These are phyloP conservation scores for Gari tellinella DNA, from an alignment of 2,888 invertebrate genomes.

Conservation along the genomic window DNA sequence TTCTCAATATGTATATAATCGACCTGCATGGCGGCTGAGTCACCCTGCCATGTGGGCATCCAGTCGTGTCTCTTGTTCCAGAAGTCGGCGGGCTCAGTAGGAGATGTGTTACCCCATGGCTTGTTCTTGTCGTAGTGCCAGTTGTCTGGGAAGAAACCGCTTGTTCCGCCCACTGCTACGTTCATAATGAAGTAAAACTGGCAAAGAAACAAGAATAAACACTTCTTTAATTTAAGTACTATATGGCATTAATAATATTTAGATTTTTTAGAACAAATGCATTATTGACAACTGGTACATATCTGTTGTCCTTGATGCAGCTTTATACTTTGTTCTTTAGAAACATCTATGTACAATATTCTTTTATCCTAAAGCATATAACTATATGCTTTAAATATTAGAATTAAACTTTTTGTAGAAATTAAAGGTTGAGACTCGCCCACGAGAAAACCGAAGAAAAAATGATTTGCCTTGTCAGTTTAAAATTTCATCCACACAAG, in stretches of 20 bases:
- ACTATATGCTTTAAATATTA: too few species aligned
- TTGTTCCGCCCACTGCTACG: constrained; percentile 71
- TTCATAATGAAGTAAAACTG: constrained; percentile 83
- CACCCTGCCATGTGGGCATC: constrained; percentile 88
- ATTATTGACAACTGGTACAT: not conserved
- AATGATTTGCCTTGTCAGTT: too few species aligned
- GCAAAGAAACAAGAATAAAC: too few species aligned
- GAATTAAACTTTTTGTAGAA: too few species aligned
- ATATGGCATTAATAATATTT: too few species aligned
- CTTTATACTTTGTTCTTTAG: too few species aligned
- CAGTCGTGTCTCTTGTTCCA: constrained; percentile 87
- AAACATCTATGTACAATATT: too few species aligned
- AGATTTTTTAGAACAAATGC: not conserved
- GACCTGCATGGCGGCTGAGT: constrained; percentile 87
- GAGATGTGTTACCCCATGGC: constrained; percentile 90
- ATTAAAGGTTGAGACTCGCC: too few species aligned
- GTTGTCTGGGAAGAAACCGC: constrained; percentile 83
- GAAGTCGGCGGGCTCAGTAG: constrained; percentile 87
- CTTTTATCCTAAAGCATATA: too few species aligned
- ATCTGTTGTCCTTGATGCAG: not conserved
- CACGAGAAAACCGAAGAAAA: too few species aligned
- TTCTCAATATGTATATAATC: constrained; percentile 88
- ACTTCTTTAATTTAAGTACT: too few species aligned
- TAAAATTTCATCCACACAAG: too few species aligned
- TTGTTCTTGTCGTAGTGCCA: constrained; percentile 84